A percentile compares a stretch with the other conserved stretches of the same genome.
Conservation (phyloP, 92 coral and sea anemone genomes). For the Paramuricea clavata region DNA sequence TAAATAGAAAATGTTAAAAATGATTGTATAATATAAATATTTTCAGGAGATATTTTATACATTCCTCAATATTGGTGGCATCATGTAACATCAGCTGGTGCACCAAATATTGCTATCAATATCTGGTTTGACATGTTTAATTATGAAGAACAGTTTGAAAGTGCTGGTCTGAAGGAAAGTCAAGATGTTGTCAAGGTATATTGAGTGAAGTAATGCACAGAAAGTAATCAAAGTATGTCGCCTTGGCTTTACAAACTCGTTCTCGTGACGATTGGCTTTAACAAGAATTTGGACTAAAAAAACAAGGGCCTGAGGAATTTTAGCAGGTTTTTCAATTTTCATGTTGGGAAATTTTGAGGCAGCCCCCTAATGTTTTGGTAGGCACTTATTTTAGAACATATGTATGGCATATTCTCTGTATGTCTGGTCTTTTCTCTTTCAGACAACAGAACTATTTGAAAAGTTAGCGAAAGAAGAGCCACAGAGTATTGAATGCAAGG, state of each 20-base stretch:
- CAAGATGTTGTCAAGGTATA: constrained; percentile 81
- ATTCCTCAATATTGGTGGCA: constrained; percentile 99
- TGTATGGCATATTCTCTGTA: background rate
- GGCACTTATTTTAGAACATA: background rate
- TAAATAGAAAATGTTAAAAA: no score
- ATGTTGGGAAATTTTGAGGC: no score
- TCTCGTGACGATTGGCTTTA: no score
- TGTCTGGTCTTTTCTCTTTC: background rate
- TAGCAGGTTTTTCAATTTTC: no score
- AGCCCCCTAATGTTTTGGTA: no score
- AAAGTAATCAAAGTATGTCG: no score
- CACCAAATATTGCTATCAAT: constrained; percentile 90
- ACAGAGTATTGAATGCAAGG: constrained; percentile 76
- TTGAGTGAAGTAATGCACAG: background rate
- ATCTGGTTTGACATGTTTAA: constrained; percentile 91
- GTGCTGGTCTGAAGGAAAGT: constrained; percentile 85
- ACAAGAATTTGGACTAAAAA: no score
- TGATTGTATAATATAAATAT: background rate
- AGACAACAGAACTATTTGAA: constrained; percentile 79
- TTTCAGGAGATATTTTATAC: constrained; percentile 91
- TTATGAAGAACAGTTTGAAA: constrained; percentile 76
- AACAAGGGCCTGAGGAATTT: no score
- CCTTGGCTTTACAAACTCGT: no score
- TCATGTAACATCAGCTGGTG: constrained; percentile 75
- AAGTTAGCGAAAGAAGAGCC: constrained; percentile 78